Conservation (phyloP, 2,113 vertebrate genomes). For the Noturus placidus region DNA sequence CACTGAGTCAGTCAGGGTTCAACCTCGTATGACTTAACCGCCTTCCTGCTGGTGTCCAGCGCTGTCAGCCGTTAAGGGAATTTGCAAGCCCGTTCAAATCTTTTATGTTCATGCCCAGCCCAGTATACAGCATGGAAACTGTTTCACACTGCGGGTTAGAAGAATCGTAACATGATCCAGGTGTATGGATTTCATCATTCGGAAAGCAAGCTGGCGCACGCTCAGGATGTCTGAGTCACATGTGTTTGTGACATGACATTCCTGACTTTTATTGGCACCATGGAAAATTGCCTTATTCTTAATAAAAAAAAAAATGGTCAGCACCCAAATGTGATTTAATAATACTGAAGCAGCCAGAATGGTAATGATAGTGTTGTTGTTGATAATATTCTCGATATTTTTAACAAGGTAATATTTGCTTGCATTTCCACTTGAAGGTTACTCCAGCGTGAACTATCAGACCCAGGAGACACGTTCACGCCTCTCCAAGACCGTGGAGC, state of each 20-base stretch:
- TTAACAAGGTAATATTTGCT: not conserved
- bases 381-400: not conserved
- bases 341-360: not conserved
- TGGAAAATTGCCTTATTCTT: not conserved
- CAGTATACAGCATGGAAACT: not conserved
- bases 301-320: not conserved
- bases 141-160: not conserved
- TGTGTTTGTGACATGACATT: not conserved
- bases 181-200: not conserved
- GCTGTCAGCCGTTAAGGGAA: not conserved
- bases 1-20: not conserved
- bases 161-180: not conserved
- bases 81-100: not conserved
- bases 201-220: not conserved
- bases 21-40: not conserved
- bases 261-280: not conserved
- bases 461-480: constrained; percentile 91
- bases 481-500: constrained; percentile 93
- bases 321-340: not conserved
- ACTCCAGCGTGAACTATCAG: constrained; percentile 93
- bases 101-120: constrained; percentile 18
- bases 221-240: not conserved
- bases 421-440: constrained; percentile 66
- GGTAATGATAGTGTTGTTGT: too few relatives aligned
- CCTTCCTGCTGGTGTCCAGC: constrained; percentile 2